These are phyloP conservation scores for Xestia sexstrigata DNA, from an alignment of 2,888 invertebrate species.

Conservation along the genomic window DNA sequence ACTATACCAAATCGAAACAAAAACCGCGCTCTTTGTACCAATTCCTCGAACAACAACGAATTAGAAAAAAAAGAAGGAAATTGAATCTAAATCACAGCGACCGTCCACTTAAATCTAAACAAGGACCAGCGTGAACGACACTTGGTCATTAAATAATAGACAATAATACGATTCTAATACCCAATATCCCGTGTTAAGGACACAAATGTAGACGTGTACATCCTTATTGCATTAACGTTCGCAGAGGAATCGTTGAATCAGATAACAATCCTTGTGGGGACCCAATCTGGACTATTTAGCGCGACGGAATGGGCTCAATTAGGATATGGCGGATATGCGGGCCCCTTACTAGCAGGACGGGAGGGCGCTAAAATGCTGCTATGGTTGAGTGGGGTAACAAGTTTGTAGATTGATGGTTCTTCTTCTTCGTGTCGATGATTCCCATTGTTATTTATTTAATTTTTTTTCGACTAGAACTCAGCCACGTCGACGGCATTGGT, in stretches of 20 bases:
- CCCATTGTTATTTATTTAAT: too few relatives aligned
- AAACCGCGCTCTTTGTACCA: constrained; percentile 18
- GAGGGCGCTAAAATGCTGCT: constrained; percentile 74
- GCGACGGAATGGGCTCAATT: constrained; percentile 88
- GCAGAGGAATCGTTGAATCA: constrained; percentile 84
- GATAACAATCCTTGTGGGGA: constrained; percentile 85
- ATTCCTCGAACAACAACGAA: constrained; percentile 32
- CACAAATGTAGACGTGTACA: constrained; percentile 80
- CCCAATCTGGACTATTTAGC: constrained; percentile 88
- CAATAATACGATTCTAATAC: constrained; percentile 74
- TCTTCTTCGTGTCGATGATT: too few relatives aligned
- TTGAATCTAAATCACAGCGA: constrained; percentile 62
- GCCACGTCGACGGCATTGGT: too few relatives aligned
- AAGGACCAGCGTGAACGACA: constrained; percentile 64
- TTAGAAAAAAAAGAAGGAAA: constrained; percentile 54
- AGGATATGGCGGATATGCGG: constrained; percentile 89
- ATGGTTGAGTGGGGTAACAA: neutral
- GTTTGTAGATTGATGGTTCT: neutral
- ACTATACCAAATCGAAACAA: constrained; percentile 5
- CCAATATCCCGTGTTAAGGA: constrained; percentile 79
- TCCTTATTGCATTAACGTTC: constrained; percentile 86
- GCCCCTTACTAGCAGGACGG: constrained; percentile 82
- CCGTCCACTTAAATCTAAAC: constrained; percentile 64
- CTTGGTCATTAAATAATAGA: constrained; percentile 70
- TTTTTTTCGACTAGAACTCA: too few relatives aligned